These are phyloP conservation scores for Meloe dianella DNA, from an alignment of 2,888 invertebrate species.

Conservation along the genomic window DNA sequence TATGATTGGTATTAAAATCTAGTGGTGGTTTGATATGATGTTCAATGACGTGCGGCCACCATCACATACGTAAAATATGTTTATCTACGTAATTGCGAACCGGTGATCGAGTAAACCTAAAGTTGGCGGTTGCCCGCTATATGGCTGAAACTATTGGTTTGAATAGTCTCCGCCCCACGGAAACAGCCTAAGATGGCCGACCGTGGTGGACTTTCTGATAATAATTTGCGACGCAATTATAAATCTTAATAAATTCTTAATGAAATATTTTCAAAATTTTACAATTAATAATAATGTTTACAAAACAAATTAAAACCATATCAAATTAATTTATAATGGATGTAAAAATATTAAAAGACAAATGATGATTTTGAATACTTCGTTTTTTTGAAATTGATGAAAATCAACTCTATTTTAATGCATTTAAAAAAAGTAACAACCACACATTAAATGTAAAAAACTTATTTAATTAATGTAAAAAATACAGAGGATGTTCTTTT, in stretches of 20 bases:
- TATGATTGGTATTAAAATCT: no score
- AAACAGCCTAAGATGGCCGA: conserved; percentile 45
- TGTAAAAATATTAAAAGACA: no score
- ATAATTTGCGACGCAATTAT: conserved; percentile 28
- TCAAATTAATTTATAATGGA: no score
- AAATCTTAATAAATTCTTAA: neutral
- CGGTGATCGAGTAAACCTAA: conserved; percentile 30
- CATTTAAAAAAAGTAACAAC: no score
- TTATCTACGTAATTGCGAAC: conserved; percentile 30
- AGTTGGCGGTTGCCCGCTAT: conserved; percentile 38
- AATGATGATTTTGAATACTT: no score
- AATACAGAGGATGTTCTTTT: no score
- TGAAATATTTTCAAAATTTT: neutral
- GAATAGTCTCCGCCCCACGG: conserved; percentile 44
- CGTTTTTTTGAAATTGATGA: no score
- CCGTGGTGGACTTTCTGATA: conserved; percentile 35
- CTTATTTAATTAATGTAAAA: no score
- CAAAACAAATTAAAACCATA: no score
- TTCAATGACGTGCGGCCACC: conserved; percentile 23
- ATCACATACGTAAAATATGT: conserved; percentile 21
- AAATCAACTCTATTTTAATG: no score
- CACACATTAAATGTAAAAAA: no score
- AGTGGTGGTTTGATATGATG: conserved; percentile 8
- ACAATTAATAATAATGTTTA: neutral
- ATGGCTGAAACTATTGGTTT: conserved; percentile 39